Conservation (phyloP, 2,113 vertebrate genomes). For the Pteronura brasiliensis region DNA sequence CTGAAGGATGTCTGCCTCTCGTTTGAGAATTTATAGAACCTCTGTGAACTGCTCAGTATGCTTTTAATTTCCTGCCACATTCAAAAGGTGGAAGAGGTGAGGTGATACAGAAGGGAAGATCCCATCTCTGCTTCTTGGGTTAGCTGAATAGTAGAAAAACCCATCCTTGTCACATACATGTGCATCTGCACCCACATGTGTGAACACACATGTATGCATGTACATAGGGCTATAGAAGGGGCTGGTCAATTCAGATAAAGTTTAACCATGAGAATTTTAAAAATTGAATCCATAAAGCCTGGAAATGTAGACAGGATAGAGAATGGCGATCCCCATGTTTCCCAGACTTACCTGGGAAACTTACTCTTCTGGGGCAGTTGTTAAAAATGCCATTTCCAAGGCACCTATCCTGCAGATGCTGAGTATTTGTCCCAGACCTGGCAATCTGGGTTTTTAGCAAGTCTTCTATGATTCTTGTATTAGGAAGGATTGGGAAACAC, state of each 20-base stretch:
- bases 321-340: neutral
- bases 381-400: neutral
- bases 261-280: neutral
- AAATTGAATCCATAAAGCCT: neutral
- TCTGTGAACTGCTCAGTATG: neutral
- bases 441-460: neutral
- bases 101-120: neutral
- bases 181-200: rapidly evolving
- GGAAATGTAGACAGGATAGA: neutral
- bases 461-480: neutral
- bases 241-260: neutral
- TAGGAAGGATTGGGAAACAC: neutral
- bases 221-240: neutral
- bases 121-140: neutral
- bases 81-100: neutral
- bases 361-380: neutral
- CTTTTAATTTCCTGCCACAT: neutral
- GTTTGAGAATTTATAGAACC: neutral
- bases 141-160: neutral
- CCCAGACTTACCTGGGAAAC: neutral
- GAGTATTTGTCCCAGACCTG: neutral
- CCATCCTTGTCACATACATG: neutral
- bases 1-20: neutral
- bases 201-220: neutral
- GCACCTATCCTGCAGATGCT: neutral